Evolutionary conservation across 1,140 invertebrate species (phyloP).

Genomic region (Brachystomella parvula): DNA sequence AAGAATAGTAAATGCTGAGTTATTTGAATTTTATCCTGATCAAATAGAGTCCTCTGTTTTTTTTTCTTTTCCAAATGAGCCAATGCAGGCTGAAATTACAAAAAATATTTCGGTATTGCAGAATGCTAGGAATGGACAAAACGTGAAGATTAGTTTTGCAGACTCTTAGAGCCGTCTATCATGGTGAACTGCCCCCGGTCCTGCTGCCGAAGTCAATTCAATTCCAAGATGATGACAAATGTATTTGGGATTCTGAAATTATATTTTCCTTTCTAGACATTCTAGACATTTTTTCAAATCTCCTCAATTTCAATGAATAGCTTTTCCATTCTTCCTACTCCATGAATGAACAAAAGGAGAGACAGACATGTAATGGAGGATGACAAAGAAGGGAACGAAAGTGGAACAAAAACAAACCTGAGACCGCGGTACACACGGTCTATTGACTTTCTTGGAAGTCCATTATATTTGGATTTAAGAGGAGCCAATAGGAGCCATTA

Average conservation of each 20-base stretch:
- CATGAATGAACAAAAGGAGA: background rate
- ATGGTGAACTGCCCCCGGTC: too few species aligned
- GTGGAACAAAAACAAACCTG: background rate
- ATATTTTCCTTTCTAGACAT: background rate
- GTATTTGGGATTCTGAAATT: background rate
- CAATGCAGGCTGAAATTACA: background rate
- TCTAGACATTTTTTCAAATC: background rate
- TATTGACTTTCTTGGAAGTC: background rate
- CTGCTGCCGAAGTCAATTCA: too few species aligned
- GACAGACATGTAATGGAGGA: background rate
- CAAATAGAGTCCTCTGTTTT: too few species aligned
- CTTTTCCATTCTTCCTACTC: background rate
- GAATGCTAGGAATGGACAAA: background rate
- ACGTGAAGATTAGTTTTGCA: background rate
- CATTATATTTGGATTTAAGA: background rate
- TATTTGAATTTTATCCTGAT: too few species aligned
- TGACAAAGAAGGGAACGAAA: background rate
- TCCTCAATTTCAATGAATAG: too few species aligned
- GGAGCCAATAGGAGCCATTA: background rate
- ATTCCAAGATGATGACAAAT: background rate
- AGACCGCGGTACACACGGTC: background rate
- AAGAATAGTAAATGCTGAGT: too few species aligned
- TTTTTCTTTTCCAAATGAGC: too few species aligned
- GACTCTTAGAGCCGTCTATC: too few species aligned
- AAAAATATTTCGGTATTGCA: background rate